Evolutionary conservation across 1,140 invertebrate species (phyloP), one percentile per base, ranked within the genome.

Genomic region (Matsumurasca onukii): DNA sequence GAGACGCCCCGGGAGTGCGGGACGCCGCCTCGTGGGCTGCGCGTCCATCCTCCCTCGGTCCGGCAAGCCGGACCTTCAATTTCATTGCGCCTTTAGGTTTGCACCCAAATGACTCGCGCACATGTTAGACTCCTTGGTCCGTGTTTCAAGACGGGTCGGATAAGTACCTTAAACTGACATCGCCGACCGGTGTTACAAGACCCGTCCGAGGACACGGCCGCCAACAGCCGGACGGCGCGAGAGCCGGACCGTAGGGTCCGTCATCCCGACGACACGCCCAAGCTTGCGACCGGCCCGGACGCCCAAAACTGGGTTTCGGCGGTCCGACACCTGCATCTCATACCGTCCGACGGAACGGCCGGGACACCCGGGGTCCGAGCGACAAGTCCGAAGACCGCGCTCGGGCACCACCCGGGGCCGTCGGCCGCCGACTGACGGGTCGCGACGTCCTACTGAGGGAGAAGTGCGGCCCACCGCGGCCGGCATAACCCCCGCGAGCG

Each of bases 101-200:
- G 83, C 85, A 87, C 73, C 86, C 83, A 86, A 84, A 85, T 85
- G 84, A 91, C 90, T 93, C 83, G 90, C 90, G 84, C 81, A 88
- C 84, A 87, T 86, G 88, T 84, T 90, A 89, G 86, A 92, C 90
- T 92, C 89, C 90, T 92, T 93, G 90, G 90, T 92, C 91, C 89
- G 90, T 93, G 90, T 92, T 93, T 92, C 90, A 92, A 93, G 92
- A 93, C 90, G 90, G 90, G 90, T 89, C 88, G 85, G 83, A 83
- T 83, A 83, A 83, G 82, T 82, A 82, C 81, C 84, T 84, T 82
- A 85, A 84, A 79, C 82, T 80, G 77, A n/a, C n/a, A n/a, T n/a
- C n/a, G n/a, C n/a, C n/a, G n/a, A n/a, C n/a, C n/a, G n/a, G n/a
- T n/a, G n/a, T n/a, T n/a, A n/a, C n/a, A n/a, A n/a, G n/a, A n/a